A percentile compares a stretch with the other conserved stretches of the same genome.
phyloP scores from a whole-genome alignment of 2,797 vertebrate genomes.

The Sebastes baramenuke region DNA sequence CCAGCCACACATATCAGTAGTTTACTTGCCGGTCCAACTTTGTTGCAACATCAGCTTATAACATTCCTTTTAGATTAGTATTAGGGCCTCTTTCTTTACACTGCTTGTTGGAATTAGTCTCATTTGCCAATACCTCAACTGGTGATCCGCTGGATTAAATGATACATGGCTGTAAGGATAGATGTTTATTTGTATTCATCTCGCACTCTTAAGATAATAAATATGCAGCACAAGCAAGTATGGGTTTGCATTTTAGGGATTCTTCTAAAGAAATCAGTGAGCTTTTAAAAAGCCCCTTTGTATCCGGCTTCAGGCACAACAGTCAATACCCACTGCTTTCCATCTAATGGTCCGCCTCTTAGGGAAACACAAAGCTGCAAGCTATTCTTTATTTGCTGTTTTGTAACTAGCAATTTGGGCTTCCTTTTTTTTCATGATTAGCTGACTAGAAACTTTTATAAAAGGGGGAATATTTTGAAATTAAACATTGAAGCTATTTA shows the following conservation, averaged over 20 bases:
- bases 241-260: conserved; percentile 47
- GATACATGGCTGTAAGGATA: neutral
- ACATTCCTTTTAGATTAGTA: conserved; percentile 7
- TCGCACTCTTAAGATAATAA: conserved; percentile 8
- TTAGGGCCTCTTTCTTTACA: neutral
- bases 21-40: conserved; percentile 43
- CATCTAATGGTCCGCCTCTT: conserved; percentile 47
- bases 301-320: conserved; percentile 44
- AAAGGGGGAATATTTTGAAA: conserved; percentile 36
- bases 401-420: conserved; percentile 21
- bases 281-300: conserved; percentile 57
- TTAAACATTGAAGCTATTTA: conserved; percentile 14
- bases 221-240: conserved; percentile 37
- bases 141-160: conserved; percentile 47
- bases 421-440: conserved; percentile 35
- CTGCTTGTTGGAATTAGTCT: conserved; percentile 30
- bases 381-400: conserved; percentile 40
- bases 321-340: conserved; percentile 53
- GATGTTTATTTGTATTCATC: conserved; percentile 41
- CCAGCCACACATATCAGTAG: conserved; percentile 11
- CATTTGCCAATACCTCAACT: conserved; percentile 37
- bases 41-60: conserved; percentile 46
- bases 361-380: conserved; percentile 47
- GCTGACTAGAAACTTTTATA: conserved; percentile 22
- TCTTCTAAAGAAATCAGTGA: conserved; percentile 48